Evolutionary conservation across 2,113 vertebrate genomes (phyloP).

Genomic region (Bombycilla garrulus): DNA sequence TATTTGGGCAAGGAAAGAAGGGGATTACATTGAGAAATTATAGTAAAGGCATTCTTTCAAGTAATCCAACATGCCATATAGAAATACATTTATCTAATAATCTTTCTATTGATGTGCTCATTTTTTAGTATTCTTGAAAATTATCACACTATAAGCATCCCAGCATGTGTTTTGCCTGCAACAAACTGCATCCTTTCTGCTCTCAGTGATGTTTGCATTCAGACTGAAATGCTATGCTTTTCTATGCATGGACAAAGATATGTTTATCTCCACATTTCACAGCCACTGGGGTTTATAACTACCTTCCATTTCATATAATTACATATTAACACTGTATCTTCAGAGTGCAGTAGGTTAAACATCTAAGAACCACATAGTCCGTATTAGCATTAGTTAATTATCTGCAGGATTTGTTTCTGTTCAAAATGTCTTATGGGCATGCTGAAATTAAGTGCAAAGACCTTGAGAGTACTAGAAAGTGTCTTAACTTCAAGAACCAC

Average conservation of each 20-base stretch:
- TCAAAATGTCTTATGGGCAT: slow-evolving; percentile 40
- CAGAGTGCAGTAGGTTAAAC: slow-evolving; percentile 31
- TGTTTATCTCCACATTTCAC: slow-evolving; percentile 22
- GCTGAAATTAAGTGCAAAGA: slow-evolving; percentile 45
- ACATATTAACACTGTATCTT: slow-evolving; percentile 31
- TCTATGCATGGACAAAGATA: slow-evolving; percentile 59
- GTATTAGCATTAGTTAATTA: slow-evolving; percentile 43
- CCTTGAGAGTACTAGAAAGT: not conserved
- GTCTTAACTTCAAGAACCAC: not conserved
- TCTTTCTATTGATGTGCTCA: not conserved
- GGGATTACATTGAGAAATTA: not conserved
- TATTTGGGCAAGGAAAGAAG: slow-evolving; percentile 11
- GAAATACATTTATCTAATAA: not conserved
- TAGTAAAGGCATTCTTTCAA: slow-evolving; percentile 19
- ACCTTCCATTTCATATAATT: slow-evolving; percentile 43
- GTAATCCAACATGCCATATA: slow-evolving; percentile 15
- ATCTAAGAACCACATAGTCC: slow-evolving; percentile 8
- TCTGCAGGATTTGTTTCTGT: slow-evolving; percentile 33
- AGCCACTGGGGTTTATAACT: not conserved
- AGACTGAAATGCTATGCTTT: not conserved
- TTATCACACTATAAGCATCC: slow-evolving; percentile 3
- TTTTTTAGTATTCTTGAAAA: slow-evolving; percentile 21
- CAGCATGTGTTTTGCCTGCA: slow-evolving; percentile 68
- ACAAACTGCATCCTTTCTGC: slow-evolving; percentile 15
- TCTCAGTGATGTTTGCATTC: slow-evolving; percentile 29